phyloP scores from a whole-genome alignment of 2,113 vertebrate species.

The Zosterops japonicus region DNA sequence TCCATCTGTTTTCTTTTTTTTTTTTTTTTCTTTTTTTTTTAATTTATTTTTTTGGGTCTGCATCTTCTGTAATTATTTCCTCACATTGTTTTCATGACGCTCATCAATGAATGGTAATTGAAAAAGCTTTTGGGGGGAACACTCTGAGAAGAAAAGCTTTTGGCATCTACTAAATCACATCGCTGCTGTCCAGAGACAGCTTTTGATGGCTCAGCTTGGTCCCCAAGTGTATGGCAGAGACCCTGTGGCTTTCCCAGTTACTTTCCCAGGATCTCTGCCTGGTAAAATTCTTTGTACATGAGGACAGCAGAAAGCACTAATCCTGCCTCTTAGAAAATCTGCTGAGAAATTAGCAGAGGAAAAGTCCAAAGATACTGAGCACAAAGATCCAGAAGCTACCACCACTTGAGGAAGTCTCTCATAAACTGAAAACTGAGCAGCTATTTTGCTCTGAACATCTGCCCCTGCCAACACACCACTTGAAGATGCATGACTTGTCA shows the following conservation, averaged over 20 bases:
- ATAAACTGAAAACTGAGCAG: neutral
- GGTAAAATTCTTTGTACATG: rapidly evolving
- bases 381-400: neutral
- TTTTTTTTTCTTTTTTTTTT: neutral
- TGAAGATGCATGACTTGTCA: neutral
- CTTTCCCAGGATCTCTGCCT: neutral
- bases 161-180: neutral
- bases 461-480: neutral
- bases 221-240: neutral
- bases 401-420: neutral
- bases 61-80: neutral
- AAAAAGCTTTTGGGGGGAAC: neutral
- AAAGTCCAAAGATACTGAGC: neutral
- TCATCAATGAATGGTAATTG: neutral
- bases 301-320: neutral
- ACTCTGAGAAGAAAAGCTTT: neutral
- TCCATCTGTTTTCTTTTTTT: neutral
- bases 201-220: neutral
- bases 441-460: neutral
- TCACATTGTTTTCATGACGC: neutral
- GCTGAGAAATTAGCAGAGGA: neutral
- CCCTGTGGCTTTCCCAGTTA: neutral
- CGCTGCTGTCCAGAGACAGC: neutral
- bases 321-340: neutral
- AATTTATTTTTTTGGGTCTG: neutral